Evolutionary conservation across 1,140 invertebrate species (phyloP), one percentile per base, ranked within the genome.

Genomic region (Lepeophtheirus salmonis): DNA sequence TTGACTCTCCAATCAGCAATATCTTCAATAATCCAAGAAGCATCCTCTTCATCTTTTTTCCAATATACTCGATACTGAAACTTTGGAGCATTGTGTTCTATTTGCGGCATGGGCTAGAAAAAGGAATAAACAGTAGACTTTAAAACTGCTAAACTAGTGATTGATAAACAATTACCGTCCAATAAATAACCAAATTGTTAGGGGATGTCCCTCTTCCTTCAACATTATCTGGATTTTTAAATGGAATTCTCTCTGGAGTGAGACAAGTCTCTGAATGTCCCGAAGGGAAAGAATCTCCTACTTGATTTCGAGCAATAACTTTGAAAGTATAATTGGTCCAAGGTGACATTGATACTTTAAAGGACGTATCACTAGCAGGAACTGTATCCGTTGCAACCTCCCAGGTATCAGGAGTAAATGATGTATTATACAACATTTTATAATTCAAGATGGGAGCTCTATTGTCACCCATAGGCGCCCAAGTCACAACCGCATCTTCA

Each of bases 261-360:
- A 80, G 81, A 70, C 95, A 99, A 14, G 82, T 76, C 4, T 79
- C 75, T 13, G 83, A 84, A 72, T 89, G 80, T 52, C 74, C 62
- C 63, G 90, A 96, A 0, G 92, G 88, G 24, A 78, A 67, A 22
- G 91, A 97, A 3, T 79, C 77, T 0, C 94, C 94, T 66, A 97
- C 86, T 72, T 89, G 89, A 72, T 97, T 97, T 68, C 78, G 79
- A 0, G 92, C 90, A 59, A 90, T 78, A 2, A 97, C 87, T 41
- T 92, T 76, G 78, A 96, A 97, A 0, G 91, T 97, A 68, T 97
- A 97, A 72, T 96, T 97, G 0, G 88, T 80, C 85, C 87, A 95
- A 0, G 91, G 89, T 51, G 79, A 83, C 77, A 95, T 81, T 41
- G 78, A 74, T 1, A 87, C 74, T 25, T 61, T 61, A 48, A 60